A percentile compares a stretch with the other conserved stretches of the same genome.
These are phyloP conservation scores for Pogonocichla stellata DNA, from an alignment of 2,113 vertebrate genomes.

Conservation along the genomic window DNA sequence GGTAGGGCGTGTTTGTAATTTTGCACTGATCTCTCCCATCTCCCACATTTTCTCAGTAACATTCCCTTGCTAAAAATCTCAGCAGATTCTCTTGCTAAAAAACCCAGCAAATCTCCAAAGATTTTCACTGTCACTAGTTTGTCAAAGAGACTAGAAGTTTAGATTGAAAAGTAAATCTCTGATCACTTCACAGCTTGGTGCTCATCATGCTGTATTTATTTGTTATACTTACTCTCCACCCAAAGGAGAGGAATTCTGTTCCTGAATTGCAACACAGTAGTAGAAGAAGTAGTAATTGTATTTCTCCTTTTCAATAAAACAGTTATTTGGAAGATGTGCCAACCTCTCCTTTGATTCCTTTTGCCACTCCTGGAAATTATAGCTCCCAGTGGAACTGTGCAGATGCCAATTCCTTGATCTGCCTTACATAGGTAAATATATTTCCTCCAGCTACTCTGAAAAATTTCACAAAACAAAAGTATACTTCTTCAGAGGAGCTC, in stretches of 20 bases:
- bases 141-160: neutral
- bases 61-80: neutral
- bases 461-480: neutral
- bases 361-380: neutral
- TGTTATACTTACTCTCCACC: neutral
- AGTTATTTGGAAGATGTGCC: neutral
- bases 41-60: neutral
- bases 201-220: neutral
- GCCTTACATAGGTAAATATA: neutral
- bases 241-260: neutral
- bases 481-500: neutral
- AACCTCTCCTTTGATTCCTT: neutral
- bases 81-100: neutral
- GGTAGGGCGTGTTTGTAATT: neutral
- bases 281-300: neutral
- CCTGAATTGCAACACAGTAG: neutral
- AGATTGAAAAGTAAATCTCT: neutral
- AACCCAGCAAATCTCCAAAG: neutral
- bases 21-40: neutral
- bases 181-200: neutral
- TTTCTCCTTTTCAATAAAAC: neutral
- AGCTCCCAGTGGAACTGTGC: neutral
- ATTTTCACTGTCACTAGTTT: neutral
- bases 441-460: conserved; percentile 34
- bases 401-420: conserved; percentile 7